These are phyloP conservation scores for Tinamus major DNA, from an alignment of 2,797 vertebrate genomes.

Conservation along the genomic window DNA sequence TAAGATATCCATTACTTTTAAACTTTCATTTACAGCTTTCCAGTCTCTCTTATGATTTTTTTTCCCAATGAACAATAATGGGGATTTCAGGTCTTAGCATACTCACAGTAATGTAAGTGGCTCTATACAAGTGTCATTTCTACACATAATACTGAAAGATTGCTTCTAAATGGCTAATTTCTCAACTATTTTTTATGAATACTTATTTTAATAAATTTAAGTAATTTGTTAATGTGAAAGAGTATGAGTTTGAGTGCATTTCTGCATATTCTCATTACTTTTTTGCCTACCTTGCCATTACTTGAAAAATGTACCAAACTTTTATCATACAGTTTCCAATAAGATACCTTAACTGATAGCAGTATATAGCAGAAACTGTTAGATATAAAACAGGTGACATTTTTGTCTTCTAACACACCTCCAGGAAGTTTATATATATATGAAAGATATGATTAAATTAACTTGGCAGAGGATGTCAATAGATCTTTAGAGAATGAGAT, in stretches of 20 bases:
- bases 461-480: not conserved
- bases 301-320: not conserved
- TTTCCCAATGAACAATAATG: constrained; percentile 44
- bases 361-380: not conserved
- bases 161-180: constrained; percentile 34
- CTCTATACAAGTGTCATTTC: constrained; percentile 38
- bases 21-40: constrained; percentile 66
- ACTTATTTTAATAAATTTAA: not conserved
- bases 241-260: not conserved
- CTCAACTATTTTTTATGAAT: not conserved
- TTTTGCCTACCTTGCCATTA: not conserved
- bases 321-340: not conserved
- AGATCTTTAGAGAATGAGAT: not conserved
- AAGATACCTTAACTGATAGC: not conserved
- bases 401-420: not conserved
- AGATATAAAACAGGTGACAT: not conserved
- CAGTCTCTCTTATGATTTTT: constrained; percentile 20
- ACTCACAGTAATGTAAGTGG: constrained; percentile 51
- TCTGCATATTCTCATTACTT: not conserved
- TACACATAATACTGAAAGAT: not conserved
- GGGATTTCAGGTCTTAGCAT: constrained; percentile 15
- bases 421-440: not conserved
- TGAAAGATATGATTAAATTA: not conserved
- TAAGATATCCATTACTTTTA: constrained; percentile 63
- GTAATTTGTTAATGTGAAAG: not conserved